phyloP scores from a whole-genome alignment of 2,888 invertebrate genomes.

The Pammene aurita region DNA sequence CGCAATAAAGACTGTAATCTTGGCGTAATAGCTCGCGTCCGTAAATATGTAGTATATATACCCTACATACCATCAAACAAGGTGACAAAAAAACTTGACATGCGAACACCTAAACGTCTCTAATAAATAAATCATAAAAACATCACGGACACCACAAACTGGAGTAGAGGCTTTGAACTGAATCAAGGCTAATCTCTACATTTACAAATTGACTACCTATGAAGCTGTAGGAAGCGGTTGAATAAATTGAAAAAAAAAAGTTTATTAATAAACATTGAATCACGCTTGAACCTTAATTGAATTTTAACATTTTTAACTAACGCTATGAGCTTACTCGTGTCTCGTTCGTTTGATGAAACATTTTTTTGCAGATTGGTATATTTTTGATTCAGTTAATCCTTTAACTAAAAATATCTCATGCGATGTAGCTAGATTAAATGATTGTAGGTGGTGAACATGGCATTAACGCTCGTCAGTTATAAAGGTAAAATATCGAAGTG shows the following conservation, averaged over 20 bases:
- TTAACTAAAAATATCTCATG: too few relatives aligned
- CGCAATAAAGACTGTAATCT: constrained; percentile 39
- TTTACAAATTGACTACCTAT: constrained; percentile 22
- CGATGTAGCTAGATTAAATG: too few relatives aligned
- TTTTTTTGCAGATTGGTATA: neutral
- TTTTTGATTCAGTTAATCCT: neutral
- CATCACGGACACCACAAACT: constrained; percentile 52
- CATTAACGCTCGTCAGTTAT: too few relatives aligned
- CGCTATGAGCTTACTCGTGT: neutral
- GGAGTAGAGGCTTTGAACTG: constrained; percentile 67
- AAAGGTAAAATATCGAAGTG: constrained; percentile 14
- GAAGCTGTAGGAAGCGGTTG: constrained; percentile 21
- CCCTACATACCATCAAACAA: constrained; percentile 48
- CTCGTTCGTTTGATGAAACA: neutral
- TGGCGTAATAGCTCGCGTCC: constrained; percentile 48
- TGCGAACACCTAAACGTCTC: constrained; percentile 55
- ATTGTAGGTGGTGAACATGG: too few relatives aligned
- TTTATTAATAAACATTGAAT: constrained; percentile 30
- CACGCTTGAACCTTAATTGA: constrained; percentile 16
- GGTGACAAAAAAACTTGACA: constrained; percentile 63
- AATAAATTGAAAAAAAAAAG: constrained; percentile 28
- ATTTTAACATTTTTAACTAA: constrained; percentile 19
- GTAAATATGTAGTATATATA: constrained; percentile 38
- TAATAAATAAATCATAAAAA: constrained; percentile 61
- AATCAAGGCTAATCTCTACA: constrained; percentile 62